Base-by-base conservation (phyloP, 1,140 invertebrate genomes). In the Wasmannia auropunctata region DNA sequence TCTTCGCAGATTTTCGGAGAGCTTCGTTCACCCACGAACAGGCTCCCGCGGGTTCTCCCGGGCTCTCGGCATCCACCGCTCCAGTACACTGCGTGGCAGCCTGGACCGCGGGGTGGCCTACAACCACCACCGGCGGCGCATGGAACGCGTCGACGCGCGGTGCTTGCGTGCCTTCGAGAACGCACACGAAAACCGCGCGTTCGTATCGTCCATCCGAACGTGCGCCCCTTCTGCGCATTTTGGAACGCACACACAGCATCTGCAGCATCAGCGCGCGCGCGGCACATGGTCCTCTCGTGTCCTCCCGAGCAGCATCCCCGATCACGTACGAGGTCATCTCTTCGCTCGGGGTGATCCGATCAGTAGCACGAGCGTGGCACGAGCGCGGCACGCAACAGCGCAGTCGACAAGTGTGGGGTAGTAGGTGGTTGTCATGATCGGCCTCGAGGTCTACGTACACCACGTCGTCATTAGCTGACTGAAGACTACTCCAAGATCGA, bases 1-100 rank as follows among this genome's bases (percentile, higher is more conserved):
- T 94, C 93, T 94, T 93, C 93, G 93, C 93, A 90, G 91, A 92
- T 91, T 93, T 94, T 94, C 93, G 93, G 91, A 72, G 88, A 88
- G 87, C 88, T 92, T 92, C 92, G 93, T 90, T 89, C 85, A 70
- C 70, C 89, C 87, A 90, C 90, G 76, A 67, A 80, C 63, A 69
- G 79, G 79, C 79, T 83, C 79, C 79, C 79, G 79, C 79, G 90
- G 89, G 77, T 91, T 90, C 90, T 89, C 87, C 90, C 89, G 90
- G 90, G 90, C 90, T 76, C 79, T 86, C 83, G 83, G 77, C 81
- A 86, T n/a, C 54, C 72, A 25, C 51, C 63, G 87, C 87, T 90
- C n/a, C 89, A 90, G 89, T 90, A 43, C 65, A 90, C 83, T 86
- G 89, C 89, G 89, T 86, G 86, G 90, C 84, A 84, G 90, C 83